Conservation (phyloP, 2,888 invertebrate species). For the Bombylius major region DNA sequence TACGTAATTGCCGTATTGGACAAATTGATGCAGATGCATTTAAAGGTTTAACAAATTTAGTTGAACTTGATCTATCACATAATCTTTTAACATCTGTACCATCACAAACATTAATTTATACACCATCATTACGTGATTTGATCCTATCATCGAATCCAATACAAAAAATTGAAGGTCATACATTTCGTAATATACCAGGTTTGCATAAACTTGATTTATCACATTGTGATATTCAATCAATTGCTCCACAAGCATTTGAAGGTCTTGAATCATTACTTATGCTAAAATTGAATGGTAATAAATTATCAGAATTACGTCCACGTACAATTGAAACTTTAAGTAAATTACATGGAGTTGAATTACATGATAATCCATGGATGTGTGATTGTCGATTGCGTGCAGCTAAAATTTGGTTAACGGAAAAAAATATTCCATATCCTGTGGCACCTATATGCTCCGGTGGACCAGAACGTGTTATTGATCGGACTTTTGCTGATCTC, state of each 20-base stretch:
- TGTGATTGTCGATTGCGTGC: conserved; percentile 76
- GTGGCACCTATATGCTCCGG: conserved; percentile 66
- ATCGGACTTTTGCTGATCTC: conserved; percentile 62
- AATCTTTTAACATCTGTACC: conserved; percentile 74
- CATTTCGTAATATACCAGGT: conserved; percentile 61
- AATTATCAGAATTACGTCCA: conserved; percentile 56
- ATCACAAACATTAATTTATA: conserved; percentile 62
- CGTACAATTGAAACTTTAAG: conserved; percentile 60
- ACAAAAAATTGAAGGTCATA: conserved; percentile 59
- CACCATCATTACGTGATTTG: conserved; percentile 70
- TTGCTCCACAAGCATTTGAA: conserved; percentile 65
- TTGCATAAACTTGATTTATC: conserved; percentile 75
- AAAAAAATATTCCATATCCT: conserved; percentile 62
- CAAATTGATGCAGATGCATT: conserved; percentile 78
- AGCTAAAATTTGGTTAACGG: conserved; percentile 68
- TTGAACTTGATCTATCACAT: conserved; percentile 76
- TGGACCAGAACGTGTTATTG: conserved; percentile 54
- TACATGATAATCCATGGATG: conserved; percentile 80
- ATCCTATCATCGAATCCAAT: conserved; percentile 72
- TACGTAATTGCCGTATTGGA: conserved; percentile 71
- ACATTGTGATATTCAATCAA: conserved; percentile 64
- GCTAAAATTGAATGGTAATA: conserved; percentile 70
- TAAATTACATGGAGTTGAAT: conserved; percentile 64
- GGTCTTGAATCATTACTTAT: conserved; percentile 63
- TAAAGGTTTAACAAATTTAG: conserved; percentile 73